Evolutionary conservation across 2,888 invertebrate genomes (phyloP).

Genomic region (Glaucopsyche alexis): DNA sequence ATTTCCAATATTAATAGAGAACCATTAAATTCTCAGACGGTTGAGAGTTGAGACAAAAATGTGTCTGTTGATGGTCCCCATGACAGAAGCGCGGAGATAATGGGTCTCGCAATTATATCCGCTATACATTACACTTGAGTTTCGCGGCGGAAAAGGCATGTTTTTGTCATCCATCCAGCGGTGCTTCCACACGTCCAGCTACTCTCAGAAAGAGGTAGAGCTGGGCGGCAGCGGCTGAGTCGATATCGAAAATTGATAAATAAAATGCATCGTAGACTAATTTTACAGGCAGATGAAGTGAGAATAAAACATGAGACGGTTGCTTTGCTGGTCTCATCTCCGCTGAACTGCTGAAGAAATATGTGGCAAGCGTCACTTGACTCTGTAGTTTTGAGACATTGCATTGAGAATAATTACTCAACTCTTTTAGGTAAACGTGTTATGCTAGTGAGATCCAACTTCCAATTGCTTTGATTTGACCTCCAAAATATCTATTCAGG

Average conservation of each 20-base stretch:
- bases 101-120: conserved; percentile 53
- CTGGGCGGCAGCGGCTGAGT: neutral
- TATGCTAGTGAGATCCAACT: too few species aligned
- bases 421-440: too few species aligned
- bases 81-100: conserved; percentile 44
- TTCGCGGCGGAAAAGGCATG: conserved; percentile 49
- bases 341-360: too few species aligned
- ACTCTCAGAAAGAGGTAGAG: too few species aligned
- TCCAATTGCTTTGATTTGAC: neutral
- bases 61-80: conserved; percentile 38
- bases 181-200: conserved; percentile 71
- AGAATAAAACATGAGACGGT: too few species aligned
- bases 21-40: conserved; percentile 31
- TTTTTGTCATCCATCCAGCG: conserved; percentile 58
- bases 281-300: too few species aligned
- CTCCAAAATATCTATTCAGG: neutral
- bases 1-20: neutral
- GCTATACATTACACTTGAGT: conserved; percentile 46
- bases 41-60: conserved; percentile 33
- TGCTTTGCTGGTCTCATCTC: too few species aligned
- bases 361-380: too few species aligned
- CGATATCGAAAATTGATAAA: neutral
- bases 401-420: too few species aligned
- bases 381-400: too few species aligned
- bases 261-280: too few species aligned